Percentiles rank a stretch among this genome's conserved stretches.
Evolutionary conservation across 2,113 vertebrate genomes (phyloP).

Genomic region (Cariama cristata): DNA sequence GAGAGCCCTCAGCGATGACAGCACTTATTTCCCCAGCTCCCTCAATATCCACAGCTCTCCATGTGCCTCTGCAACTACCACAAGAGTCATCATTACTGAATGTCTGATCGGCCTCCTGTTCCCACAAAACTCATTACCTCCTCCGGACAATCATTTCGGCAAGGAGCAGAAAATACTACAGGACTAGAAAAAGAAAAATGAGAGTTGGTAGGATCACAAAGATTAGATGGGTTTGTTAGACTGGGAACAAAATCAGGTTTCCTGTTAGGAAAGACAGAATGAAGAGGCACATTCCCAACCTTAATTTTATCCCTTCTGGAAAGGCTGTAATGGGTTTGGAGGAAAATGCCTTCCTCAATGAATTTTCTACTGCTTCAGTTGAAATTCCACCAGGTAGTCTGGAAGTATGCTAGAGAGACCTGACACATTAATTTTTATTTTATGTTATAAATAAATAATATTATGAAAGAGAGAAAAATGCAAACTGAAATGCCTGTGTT

Average conservation of each 20-base stretch:
- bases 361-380: neutral
- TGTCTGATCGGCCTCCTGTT: neutral
- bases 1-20: neutral
- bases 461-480: neutral
- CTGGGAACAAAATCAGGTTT: neutral
- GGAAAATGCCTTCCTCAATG: neutral
- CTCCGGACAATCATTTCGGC: neutral
- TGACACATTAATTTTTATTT: constrained; percentile 7
- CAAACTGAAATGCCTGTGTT: neutral
- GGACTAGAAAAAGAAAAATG: constrained; percentile 2
- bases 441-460: constrained; percentile 24
- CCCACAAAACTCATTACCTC: neutral
- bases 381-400: neutral
- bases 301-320: neutral
- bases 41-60: neutral
- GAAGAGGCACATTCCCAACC: neutral
- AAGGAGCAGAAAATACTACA: neutral
- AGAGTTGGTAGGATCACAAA: neutral
- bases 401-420: neutral
- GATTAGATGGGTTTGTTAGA: neutral
- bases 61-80: neutral
- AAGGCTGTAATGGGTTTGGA: neutral
- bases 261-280: neutral
- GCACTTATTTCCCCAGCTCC: neutral
- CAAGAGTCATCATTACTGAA: neutral